phyloP scores from a whole-genome alignment of 1,140 invertebrate genomes.

The Antheraea mylitta region DNA sequence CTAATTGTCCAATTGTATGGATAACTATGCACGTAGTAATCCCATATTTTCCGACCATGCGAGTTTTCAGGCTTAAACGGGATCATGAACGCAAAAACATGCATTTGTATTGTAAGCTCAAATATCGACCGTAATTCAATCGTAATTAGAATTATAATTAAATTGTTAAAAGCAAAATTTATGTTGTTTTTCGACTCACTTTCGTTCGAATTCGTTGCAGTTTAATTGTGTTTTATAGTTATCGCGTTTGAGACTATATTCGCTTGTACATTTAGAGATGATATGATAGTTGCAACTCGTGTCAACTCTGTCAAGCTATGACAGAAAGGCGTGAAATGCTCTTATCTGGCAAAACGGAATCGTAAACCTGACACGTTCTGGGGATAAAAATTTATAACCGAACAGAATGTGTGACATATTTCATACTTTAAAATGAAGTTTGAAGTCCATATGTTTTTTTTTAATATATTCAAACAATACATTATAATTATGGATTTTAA shows the following conservation, averaged over 20 bases:
- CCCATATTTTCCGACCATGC: too few relatives aligned
- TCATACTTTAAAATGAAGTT: too few relatives aligned
- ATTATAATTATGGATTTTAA: too few relatives aligned
- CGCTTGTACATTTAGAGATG: neutral
- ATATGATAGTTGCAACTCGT: neutral
- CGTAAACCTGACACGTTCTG: neutral
- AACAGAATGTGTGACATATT: too few relatives aligned
- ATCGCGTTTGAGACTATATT: neutral
- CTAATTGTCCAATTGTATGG: too few relatives aligned
- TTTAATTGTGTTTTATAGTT: neutral
- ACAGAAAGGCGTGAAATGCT: neutral
- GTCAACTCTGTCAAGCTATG: neutral
- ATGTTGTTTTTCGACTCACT: neutral
- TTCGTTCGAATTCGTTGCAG: neutral
- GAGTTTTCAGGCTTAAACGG: too few relatives aligned
- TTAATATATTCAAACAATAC: neutral
- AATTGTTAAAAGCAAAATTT: neutral
- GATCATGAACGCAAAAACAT: too few relatives aligned
- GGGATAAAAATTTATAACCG: neutral
- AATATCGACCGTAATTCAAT: neutral
- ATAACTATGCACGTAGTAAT: too few relatives aligned
- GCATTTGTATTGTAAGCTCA: neutral
- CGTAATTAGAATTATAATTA: too few relatives aligned
- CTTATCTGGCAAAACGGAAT: neutral
- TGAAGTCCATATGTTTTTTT: neutral